Base-by-base conservation (phyloP, 2,797 vertebrate genomes). In the Tapera naevia region DNA sequence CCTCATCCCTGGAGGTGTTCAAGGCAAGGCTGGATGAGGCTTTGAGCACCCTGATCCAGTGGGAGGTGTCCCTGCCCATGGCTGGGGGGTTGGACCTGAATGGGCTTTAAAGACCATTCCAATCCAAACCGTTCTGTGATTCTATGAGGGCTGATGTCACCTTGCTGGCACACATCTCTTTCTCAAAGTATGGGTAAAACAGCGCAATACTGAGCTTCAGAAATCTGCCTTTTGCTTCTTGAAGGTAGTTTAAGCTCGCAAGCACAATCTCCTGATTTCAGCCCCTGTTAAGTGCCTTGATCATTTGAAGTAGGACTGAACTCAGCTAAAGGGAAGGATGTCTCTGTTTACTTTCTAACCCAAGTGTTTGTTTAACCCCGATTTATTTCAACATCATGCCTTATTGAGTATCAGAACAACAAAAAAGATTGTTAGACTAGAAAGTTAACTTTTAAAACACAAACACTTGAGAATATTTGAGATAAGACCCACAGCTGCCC, bases 301-400 rank as follows among this genome's bases (percentile, higher is more conserved):
- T 88, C 18, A 11, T 79, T 79, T 57, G 19, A 51, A 61, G n/a
- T 39, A 10, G 27, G 56, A 33, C 23, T 80, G 88, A 83, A 39
- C 67, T 69, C 65, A 84, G 54, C 61, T 69, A 88, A 64, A 41
- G 56, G 81, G 71, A 86, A 28, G 18, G 45, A 45, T 35, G 79
- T 24, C 87, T 89, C 32, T 82, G 62, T 96, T 92, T 94, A 24
- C 75, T 80, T 91, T 86, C 39, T 70, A 37, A 84, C 78, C 22
- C 16, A 74, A 95, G 65, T 89, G 73, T 96, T 86, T 94, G 33
- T 82, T 96, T 94, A 96, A 91, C 67, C 39, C 50, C 69, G 53
- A 50, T 83, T 89, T 94, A 79, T 75, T 79, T 94, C 39, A 81
- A 45, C 25, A 19, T 27, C 80, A 43, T 46, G 75, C 91, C 66